Conservation (phyloP, 2,888 invertebrate species). For the Blastobasis adustella region DNA sequence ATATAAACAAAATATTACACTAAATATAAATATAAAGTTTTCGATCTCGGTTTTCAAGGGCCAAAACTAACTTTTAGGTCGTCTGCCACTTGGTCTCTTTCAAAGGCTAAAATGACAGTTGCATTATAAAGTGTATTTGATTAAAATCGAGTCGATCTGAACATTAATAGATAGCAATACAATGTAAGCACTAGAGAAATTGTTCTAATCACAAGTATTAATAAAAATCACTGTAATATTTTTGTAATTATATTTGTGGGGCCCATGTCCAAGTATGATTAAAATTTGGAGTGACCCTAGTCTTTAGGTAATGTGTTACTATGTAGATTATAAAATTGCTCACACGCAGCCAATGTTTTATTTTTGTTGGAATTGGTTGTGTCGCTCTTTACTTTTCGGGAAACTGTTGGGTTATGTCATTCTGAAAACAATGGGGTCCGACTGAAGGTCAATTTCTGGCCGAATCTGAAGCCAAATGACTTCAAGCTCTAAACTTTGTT, state of each 20-base stretch:
- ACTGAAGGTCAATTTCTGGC: no score
- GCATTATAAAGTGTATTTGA: no score
- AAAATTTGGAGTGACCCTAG: slow-evolving; percentile 46
- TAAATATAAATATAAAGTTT: no score
- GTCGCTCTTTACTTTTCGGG: slow-evolving; percentile 14
- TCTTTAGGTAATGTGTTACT: slow-evolving; percentile 54
- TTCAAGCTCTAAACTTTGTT: no score
- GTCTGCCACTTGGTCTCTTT: no score
- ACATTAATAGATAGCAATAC: background rate
- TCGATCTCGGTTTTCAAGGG: no score
- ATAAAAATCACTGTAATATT: slow-evolving; percentile 45
- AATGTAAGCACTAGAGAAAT: slow-evolving; percentile 9
- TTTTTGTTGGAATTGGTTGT: slow-evolving; percentile 14
- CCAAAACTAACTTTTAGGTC: no score
- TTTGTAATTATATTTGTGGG: slow-evolving; percentile 37
- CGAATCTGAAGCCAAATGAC: no score
- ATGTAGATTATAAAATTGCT: slow-evolving; percentile 49
- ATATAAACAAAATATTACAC: no score
- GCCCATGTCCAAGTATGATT: slow-evolving; percentile 45
- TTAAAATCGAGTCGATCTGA: no score
- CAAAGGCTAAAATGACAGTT: no score
- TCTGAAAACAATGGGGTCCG: no score
- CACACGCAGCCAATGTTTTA: slow-evolving; percentile 37
- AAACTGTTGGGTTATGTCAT: background rate
- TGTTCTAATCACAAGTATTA: slow-evolving; percentile 22